Evolutionary conservation across 92 coral and sea anemone species (phyloP), one percentile per base, ranked within the genome.

Genomic region (Phymanthus crucifer): DNA sequence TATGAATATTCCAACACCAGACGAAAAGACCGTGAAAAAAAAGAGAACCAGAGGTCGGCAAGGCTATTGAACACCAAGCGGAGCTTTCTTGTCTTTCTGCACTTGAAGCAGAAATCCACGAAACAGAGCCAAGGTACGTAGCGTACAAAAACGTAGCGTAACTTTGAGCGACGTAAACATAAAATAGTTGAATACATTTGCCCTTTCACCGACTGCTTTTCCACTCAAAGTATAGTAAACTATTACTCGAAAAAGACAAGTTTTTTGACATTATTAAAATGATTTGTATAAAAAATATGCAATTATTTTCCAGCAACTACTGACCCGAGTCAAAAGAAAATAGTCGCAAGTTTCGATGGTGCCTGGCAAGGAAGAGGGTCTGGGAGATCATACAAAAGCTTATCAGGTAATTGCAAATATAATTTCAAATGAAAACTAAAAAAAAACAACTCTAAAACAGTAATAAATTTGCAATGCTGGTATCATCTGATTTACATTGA

Each of bases 341-440:
- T 71, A 40, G 37, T 69, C 14, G 77, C 77, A 23, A 70, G 83
- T 47, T 70, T 80, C 71, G 84, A 80, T 71, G 77, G 70, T 33
- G 77, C 76, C 24, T 80, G 77, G 84, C 84, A 80, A 80, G 36
- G 61, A 11, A 54, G 77, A 32, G 84, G 84, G 71, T 29, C 66
- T 80, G 84, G 77, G 10, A 70, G 84, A 48, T 65, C 77, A 19
- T 80, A 69, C 52, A 70, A 80, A 47, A 80, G 77, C 52, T 70
- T 80, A 23, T 80, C 77, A 70, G 84, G 84, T 50, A 47, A n/a
- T n/a, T n/a, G 23, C 24, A 6, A 5, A 9, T 33, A 6, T 6
- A 66, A 66, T n/a, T 66, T 24, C 34, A n/a, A 3, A 6, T n/a
- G 19, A 66, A 66, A 66, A 66, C 26, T 36, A 66, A 40, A 61